A percentile compares a stretch with the other conserved stretches of the same genome.
Conservation (phyloP, 2,797 vertebrate genomes). For the Alcedo atthis region DNA sequence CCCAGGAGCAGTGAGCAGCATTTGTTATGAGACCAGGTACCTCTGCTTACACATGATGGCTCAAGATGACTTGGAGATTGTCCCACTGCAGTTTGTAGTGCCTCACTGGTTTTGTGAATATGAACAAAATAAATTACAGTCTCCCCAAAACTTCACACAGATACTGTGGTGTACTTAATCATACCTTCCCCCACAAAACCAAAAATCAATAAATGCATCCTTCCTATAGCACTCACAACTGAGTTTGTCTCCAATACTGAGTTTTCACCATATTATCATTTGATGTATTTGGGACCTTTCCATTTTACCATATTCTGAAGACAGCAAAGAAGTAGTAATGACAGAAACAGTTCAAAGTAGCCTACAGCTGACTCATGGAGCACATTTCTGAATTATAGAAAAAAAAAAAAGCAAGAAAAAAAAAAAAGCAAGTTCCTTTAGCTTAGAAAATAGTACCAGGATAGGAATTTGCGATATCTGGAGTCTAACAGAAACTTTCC, state of each 20-base stretch:
- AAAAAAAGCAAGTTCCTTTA: neutral
- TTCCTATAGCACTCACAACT: neutral
- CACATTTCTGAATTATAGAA: neutral
- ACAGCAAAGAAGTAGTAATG: neutral
- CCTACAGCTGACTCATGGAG: neutral
- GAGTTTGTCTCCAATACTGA: neutral
- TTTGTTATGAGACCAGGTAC: neutral
- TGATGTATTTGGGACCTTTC: neutral
- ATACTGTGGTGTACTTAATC: neutral
- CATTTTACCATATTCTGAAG: neutral
- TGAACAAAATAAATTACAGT: neutral
- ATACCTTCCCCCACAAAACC: neutral
- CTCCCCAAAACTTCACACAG: neutral
- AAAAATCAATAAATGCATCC: neutral
- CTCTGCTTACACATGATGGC: neutral
- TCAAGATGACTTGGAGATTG: neutral
- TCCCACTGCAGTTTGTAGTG: neutral
- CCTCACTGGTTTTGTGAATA: neutral
- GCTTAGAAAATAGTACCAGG: conserved; percentile 2
- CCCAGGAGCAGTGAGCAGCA: neutral
- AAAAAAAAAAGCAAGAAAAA: neutral
- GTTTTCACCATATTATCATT: neutral
- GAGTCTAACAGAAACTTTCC: neutral
- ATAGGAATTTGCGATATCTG: neutral
- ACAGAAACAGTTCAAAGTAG: neutral